Evolutionary conservation across 2,888 invertebrate species (phyloP).

Genomic region (Ormyrus nitidulus): DNA sequence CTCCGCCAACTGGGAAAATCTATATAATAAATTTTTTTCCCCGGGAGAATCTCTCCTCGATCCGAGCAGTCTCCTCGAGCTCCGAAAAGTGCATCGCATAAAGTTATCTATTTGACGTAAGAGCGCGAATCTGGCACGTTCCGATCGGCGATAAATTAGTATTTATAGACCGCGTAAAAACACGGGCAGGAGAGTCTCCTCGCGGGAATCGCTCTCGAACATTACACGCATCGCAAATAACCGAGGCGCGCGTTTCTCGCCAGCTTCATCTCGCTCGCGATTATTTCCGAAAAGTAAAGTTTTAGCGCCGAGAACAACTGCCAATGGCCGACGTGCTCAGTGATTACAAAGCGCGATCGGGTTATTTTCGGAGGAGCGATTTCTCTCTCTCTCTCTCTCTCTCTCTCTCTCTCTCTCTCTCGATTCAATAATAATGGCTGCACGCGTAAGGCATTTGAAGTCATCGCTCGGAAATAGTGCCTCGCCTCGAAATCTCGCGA

Average conservation of each 20-base stretch:
- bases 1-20: background rate
- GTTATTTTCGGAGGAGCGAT: constrained; percentile 27
- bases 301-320: constrained; percentile 31
- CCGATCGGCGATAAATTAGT: constrained; percentile 65
- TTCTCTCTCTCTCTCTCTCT: background rate
- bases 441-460: constrained; percentile 4
- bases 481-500: background rate
- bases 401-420: background rate
- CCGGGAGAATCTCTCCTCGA: no score
- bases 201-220: constrained; percentile 28
- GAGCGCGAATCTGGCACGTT: constrained; percentile 61
- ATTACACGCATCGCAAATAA: constrained; percentile 56
- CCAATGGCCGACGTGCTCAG: constrained; percentile 38
- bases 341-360: constrained; percentile 18
- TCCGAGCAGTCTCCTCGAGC: no score
- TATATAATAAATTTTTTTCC: no score
- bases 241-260: constrained; percentile 23
- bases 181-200: background rate
- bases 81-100: background rate
- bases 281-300: constrained; percentile 59
- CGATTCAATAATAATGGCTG: background rate
- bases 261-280: constrained; percentile 44
- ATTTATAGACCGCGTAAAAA: constrained; percentile 65
- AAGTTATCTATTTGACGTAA: constrained; percentile 62
- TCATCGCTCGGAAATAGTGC: constrained; percentile 13